Conservation (phyloP, 92 coral and sea anemone species). For the Paragorgia papillata region DNA sequence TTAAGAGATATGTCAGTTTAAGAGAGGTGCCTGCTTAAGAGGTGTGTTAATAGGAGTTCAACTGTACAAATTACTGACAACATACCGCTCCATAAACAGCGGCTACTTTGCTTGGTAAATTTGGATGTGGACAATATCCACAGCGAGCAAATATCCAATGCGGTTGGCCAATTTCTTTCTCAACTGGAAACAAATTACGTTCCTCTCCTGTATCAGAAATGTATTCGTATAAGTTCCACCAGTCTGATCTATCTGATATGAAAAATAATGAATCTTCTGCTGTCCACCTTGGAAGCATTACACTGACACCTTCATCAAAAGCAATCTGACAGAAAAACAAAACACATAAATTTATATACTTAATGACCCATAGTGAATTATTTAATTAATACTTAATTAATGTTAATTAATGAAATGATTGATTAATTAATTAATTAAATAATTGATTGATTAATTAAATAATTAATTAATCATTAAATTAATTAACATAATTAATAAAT, state of each 20-base stretch:
- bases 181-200: constrained; percentile 68
- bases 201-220: constrained; percentile 71
- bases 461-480: too few species aligned
- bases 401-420: too few species aligned
- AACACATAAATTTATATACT: background rate
- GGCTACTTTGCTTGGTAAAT: constrained; percentile 62
- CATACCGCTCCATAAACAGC: constrained; percentile 72
- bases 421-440: too few species aligned
- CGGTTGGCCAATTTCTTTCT: constrained; percentile 79
- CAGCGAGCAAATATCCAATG: constrained; percentile 82
- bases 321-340: constrained; percentile 47
- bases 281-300: constrained; percentile 87
- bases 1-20: too few species aligned
- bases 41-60: too few species aligned
- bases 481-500: too few species aligned
- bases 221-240: constrained; percentile 91
- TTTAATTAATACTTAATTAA: too few species aligned
- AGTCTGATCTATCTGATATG: constrained; percentile 84
- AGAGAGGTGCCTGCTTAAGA: too few species aligned
- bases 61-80: background rate
- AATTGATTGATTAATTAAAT: too few species aligned
- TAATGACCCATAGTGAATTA: too few species aligned
- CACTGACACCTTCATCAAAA: constrained; percentile 74
- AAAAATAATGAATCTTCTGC: constrained; percentile 72
- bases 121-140: constrained; percentile 73